A percentile compares a stretch with the other conserved stretches of the same genome.
These are phyloP conservation scores for Pristionchus fissidentatus DNA, from an alignment of 2,888 invertebrate genomes.

Conservation along the genomic window DNA sequence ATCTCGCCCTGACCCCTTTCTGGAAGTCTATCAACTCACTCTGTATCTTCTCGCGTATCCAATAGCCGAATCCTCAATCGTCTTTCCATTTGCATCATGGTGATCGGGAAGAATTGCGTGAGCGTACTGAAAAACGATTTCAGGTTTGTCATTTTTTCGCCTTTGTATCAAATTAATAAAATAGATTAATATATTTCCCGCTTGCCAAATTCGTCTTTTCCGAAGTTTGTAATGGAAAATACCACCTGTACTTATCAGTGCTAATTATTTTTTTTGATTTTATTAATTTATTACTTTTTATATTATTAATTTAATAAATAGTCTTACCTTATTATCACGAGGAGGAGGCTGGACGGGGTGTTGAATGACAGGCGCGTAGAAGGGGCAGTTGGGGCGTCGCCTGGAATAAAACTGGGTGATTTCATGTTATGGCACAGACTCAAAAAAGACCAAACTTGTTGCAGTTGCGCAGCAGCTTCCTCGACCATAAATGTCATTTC, in stretches of 20 bases:
- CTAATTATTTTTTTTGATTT: no score
- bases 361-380: slow-evolving; percentile 12
- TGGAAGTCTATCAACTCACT: no score
- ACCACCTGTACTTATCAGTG: no score
- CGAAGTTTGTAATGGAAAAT: no score
- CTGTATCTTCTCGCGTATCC: slow-evolving; percentile 28
- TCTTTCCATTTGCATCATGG: slow-evolving; percentile 37
- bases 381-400: slow-evolving; percentile 33
- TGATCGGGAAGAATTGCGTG: slow-evolving; percentile 37
- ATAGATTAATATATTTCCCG: neutral
- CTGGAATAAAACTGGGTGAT: slow-evolving; percentile 12
- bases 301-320: neutral
- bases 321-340: neutral
- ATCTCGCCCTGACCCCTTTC: no score
- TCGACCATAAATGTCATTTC: no score
- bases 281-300: no score
- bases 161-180: neutral
- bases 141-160: neutral
- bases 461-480: no score
- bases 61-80: slow-evolving; percentile 21
- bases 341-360: neutral
- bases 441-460: neutral
- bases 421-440: neutral
- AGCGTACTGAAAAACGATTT: neutral
- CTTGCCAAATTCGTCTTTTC: no score